phyloP scores from a whole-genome alignment of 2,888 invertebrate species.

The Amiota minor region DNA sequence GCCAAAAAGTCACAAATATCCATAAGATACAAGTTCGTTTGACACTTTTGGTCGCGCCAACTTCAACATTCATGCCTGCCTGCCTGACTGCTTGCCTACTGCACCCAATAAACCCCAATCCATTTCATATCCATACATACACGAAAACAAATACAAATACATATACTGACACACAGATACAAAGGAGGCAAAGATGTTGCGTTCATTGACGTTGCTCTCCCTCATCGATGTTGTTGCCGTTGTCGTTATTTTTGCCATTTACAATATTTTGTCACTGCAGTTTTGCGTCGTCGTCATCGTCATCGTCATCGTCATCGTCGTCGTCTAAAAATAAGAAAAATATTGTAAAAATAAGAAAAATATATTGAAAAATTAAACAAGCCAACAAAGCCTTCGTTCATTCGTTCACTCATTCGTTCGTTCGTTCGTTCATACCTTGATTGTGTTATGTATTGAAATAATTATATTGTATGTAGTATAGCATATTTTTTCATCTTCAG shows the following conservation, averaged over 20 bases:
- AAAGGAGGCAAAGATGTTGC: not conserved
- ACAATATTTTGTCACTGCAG: conserved; percentile 25
- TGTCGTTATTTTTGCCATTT: conserved; percentile 27
- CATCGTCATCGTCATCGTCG: too few species aligned
- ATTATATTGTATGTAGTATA: conserved; percentile 55
- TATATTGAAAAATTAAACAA: too few species aligned
- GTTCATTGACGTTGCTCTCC: conserved; percentile 11
- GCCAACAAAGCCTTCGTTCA: conserved; percentile 32
- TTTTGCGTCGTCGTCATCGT: conserved; percentile 16
- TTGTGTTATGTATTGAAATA: conserved; percentile 64
- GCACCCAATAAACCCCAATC: conserved; percentile 14
- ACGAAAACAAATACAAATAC: not conserved
- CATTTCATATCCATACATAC: conserved; percentile 38
- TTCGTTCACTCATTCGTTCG: conserved; percentile 53
- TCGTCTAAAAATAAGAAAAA: too few species aligned
- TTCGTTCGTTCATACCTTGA: conserved; percentile 53
- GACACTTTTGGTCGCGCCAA: conserved; percentile 57
- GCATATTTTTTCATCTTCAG: conserved; percentile 57
- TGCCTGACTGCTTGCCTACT: conserved; percentile 16
- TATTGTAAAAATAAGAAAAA: too few species aligned
- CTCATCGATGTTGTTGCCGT: not conserved
- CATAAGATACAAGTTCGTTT: conserved; percentile 42
- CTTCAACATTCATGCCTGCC: too few species aligned
- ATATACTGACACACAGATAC: not conserved
- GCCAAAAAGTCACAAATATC: conserved; percentile 61